A percentile compares a stretch with the other conserved stretches of the same genome.
These are phyloP conservation scores for Actinemys pallida DNA, from an alignment of 2,113 vertebrate genomes.

Conservation along the genomic window DNA sequence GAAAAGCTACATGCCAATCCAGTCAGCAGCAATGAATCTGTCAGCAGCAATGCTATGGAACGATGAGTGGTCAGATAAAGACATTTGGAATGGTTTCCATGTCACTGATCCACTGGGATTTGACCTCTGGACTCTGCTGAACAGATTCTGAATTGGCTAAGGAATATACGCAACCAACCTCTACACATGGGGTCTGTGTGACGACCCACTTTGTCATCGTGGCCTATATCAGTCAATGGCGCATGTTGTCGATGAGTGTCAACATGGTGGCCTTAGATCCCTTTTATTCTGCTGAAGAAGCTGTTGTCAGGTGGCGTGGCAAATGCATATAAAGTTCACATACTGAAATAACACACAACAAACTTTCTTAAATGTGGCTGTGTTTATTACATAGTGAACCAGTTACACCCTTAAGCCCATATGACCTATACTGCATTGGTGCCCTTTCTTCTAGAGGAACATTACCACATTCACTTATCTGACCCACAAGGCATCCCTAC, in stretches of 20 bases:
- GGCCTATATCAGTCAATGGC: neutral
- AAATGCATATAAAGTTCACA: neutral
- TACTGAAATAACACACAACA: neutral
- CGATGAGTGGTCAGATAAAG: neutral
- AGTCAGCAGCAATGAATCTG: neutral
- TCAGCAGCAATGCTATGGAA: neutral
- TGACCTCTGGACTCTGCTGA: neutral
- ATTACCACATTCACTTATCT: neutral
- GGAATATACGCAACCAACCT: neutral
- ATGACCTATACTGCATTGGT: fast-evolving
- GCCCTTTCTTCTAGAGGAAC: neutral
- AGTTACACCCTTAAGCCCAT: neutral
- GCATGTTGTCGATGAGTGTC: neutral
- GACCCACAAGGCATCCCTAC: neutral
- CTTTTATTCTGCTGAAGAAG: neutral
- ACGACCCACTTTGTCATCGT: neutral
- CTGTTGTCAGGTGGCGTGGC: neutral
- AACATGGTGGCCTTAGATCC: neutral
- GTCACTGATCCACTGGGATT: neutral
- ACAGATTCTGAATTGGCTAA: neutral
- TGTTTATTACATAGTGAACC: neutral
- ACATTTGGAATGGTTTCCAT: neutral
- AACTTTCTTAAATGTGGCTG: neutral
- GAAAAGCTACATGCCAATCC: neutral
- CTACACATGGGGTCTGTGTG: neutral